Percentiles rank a stretch among this genome's conserved stretches.
These are phyloP conservation scores for Ditylenchus weischeri DNA, from an alignment of 2,888 invertebrate species.

Conservation along the genomic window DNA sequence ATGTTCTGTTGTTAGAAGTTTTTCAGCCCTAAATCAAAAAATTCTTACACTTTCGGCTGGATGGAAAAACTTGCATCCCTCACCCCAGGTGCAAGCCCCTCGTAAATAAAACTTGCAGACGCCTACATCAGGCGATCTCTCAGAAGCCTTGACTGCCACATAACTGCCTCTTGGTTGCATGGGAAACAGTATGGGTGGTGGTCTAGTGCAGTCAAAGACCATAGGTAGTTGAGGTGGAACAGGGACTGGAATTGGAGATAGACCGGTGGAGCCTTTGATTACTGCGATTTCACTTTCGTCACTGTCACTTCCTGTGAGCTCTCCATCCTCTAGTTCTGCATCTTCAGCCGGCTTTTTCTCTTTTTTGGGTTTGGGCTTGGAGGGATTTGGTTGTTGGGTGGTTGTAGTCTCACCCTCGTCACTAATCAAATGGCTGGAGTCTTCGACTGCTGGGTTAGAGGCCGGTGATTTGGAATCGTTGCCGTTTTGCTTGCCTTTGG, in stretches of 20 bases:
- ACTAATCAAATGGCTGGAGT: no score
- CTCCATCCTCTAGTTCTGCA: slow-evolving; percentile 7
- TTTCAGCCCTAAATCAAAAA: no score
- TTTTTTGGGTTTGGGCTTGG: neutral
- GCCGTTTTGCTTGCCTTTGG: no score
- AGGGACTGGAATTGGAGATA: neutral
- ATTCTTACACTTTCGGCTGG: slow-evolving; percentile 13
- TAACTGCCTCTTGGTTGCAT: neutral
- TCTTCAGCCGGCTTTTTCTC: neutral
- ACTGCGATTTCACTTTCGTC: slow-evolving; percentile 9
- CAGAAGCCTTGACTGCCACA: slow-evolving; percentile 1
- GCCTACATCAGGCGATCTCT: slow-evolving; percentile 28
- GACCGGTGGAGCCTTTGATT: neutral
- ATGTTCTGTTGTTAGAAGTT: no score
- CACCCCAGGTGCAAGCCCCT: slow-evolving; percentile 32
- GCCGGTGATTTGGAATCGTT: no score
- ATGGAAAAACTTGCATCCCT: slow-evolving; percentile 26
- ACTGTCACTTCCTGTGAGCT: neutral
- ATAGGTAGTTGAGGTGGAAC: neutral
- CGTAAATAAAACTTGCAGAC: slow-evolving; percentile 32
- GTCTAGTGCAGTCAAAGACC: neutral
- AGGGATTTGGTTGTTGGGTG: neutral
- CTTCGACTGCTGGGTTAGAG: no score
- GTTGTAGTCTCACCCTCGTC: no score
- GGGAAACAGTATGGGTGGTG: slow-evolving; percentile 1